Evolutionary conservation across 2,113 vertebrate genomes (phyloP).

Genomic region (Smithornis capensis): DNA sequence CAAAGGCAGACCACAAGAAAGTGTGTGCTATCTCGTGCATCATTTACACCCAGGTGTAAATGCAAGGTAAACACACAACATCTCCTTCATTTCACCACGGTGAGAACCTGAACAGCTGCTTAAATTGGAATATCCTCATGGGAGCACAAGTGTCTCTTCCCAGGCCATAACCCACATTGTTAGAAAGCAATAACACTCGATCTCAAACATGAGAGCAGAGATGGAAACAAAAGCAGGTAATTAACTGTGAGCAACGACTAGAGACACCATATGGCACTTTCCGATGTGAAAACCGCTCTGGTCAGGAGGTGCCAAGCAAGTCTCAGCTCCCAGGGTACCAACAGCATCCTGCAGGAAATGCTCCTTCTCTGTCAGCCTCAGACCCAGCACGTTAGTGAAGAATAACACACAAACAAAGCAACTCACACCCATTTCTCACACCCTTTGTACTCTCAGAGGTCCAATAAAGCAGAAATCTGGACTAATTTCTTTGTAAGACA

Average conservation of each 20-base stretch:
- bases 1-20: background rate
- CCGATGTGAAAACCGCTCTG: background rate
- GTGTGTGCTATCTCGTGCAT: accelerated
- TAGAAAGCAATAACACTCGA: background rate
- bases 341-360: background rate
- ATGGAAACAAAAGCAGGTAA: conserved; percentile 29
- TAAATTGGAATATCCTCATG: background rate
- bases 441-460: background rate
- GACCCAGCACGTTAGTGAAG: background rate
- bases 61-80: background rate
- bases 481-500: background rate
- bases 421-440: background rate
- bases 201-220: background rate
- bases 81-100: background rate
- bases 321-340: background rate
- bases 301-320: background rate
- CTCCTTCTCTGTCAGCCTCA: background rate
- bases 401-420: background rate
- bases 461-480: background rate
- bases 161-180: background rate
- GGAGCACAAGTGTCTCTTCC: background rate
- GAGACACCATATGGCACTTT: conserved; percentile 18
- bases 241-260: background rate
- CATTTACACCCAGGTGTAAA: background rate
- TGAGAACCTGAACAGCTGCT: background rate